Base-by-base conservation (phyloP, 1,140 invertebrate genomes). In the Orchestia grillus region DNA sequence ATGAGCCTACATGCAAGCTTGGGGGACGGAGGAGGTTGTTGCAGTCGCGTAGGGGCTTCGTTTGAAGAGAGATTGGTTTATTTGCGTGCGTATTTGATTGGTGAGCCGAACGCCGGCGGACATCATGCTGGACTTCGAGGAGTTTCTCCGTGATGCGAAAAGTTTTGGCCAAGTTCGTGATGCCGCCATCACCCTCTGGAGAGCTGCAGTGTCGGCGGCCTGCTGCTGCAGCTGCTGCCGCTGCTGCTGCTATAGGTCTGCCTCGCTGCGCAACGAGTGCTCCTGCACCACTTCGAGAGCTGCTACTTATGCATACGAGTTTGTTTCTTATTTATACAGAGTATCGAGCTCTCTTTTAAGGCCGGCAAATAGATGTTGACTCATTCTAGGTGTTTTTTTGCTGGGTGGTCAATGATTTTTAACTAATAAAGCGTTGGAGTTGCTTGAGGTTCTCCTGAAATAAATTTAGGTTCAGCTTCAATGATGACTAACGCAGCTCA, bases 81-180 rank as follows among this genome's bases (percentile, higher is more conserved):
- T 77, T 77, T 77, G 62, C 62, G 62, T 77, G 62, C 62, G 11
- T 36, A 77, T 77, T 77, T 77, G 62, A 77, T 23, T 77, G 62
- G 62, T 23, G 62, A 77, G 11, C 62, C 62, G 62, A 15, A 77
- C 62, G 62, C 62, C 62, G 62, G 62, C 62, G 62, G 62, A 77
- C 62, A 77, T 77, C 62, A 77, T 77, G 62, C 62, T 23, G 62
- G 62, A 77, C 62, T 77, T 77, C 62, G 62, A 15, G 62, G 11
- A 77, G 62, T 77, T 77, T 77, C 11, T 77, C 62, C 28, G 62
- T 77, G 62, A 28, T 77, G 62, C 62, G 62, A 77, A 77, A 77
- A 77, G 62, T 77, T 77, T 77, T 77, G 62, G 62, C 62, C 62
- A 77, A 77, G 62, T 77, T 77, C 62, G 62, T 77, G 62, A 77